Base-by-base conservation (phyloP, 2,113 vertebrate species). In the Xerus inauris region DNA sequence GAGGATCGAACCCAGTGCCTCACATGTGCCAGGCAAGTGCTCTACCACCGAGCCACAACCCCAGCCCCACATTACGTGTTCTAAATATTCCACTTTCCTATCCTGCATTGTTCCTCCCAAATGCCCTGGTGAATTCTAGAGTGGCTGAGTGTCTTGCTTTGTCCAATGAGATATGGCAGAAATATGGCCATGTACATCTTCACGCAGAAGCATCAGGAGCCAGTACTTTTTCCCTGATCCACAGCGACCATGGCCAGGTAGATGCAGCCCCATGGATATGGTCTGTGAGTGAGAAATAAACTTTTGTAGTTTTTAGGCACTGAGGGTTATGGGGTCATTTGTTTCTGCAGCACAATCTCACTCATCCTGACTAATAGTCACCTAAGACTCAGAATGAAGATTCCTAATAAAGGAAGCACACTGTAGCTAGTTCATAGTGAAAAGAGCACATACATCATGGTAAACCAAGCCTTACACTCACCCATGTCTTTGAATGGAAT, bases 401-500 rank as follows among this genome's bases (percentile, higher is more conserved):
- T n/a, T 42, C 9, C 54, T 65, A n/a, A 20, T 64, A 40, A 59
- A 76, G 75, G 54, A 69, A 82, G 77, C 59, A 1, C 1, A 1
- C 1, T 38, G 10, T 4, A 62, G 20, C 3, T 0, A 64, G 8
- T 19, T 38, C 42, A 35, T 3, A 0, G 40, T 30, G 20, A 40
- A 40, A 42, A 76, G 24, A 67, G 32, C 69, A 54, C 69, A 54
- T 0, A 12, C 32, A 8, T 57, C 28, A 14, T 1, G 26, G 81
- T 47, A 80, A 67, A 51, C 24, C 22, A 71, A 42, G 49, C 42
- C 54, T 35, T 12, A 8, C 1, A 94, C 97, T 98, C 98, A 99
- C 99, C 98, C 32, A 19, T 30, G 73, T 82, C 95, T 51, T 96
- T 89, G 79, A 93, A 92, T 1, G 72, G 97, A 45, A 95, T 73